Evolutionary conservation across 1,140 invertebrate species (phyloP), one percentile per base, ranked within the genome.

Genomic region (Megathymus violae): DNA sequence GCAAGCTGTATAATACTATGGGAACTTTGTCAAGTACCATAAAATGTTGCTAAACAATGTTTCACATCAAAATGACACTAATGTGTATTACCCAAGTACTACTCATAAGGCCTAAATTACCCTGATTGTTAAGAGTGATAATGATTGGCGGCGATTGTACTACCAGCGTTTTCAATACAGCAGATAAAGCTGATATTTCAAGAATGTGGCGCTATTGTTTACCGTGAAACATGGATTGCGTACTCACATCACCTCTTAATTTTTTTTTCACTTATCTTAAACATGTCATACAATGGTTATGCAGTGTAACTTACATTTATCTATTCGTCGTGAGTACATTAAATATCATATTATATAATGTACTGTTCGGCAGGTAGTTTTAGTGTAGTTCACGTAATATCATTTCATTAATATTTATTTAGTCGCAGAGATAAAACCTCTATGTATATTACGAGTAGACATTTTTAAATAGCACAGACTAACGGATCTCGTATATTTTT

Each of bases 131-230:
- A 16, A 7, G 9, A 51, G 31, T 51, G 48, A 51, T 51, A 51
- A 51, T 51, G 48, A 51, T 38, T 51, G 47, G 34, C 47, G 9
- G 47, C 15, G 31, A 51, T n/a, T 51, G 48, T 38, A 51, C n/a
- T 34, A 34, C 25, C 25, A 47, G 25, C 10, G 25, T 38, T 36
- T 51, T 51, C 14, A 51, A 51, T 38, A 51, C 48, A 6, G 44
- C 11, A 51, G 48, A 51, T 51, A 51, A 51, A 38, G 48, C 15
- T 19, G 31, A 51, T 36, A 51, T 51, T 51, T 38, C 31, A 51
- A 51, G 48, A 51, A 51, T 51, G 48, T 38, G 14, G 15, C 15
- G 16, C 31, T 38, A 51, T 51, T 51, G 48, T 51, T 51, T 51
- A 51, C 31, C 4, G 17, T 38, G 48, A 51, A 38, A 51, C 48